Evolutionary conservation across 2,113 vertebrate species (phyloP).

Genomic region (Hippocampus comes): DNA sequence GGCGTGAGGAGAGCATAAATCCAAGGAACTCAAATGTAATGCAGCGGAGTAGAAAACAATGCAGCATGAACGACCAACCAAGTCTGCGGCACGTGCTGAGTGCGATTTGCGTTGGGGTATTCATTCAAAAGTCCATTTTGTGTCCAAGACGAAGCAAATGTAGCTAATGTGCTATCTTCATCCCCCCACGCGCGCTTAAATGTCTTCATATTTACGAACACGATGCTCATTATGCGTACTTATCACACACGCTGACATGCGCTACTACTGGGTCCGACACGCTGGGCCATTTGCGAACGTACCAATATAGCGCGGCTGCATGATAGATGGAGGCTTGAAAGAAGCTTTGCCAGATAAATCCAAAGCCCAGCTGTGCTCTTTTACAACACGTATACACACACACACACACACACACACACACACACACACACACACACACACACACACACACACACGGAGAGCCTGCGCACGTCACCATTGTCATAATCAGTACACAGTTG

Average conservation of each 20-base stretch:
- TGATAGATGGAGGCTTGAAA: constrained; percentile 59
- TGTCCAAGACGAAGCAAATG: constrained; percentile 22
- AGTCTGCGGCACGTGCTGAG: too few species aligned
- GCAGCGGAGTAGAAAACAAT: neutral
- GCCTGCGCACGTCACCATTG: constrained; percentile 11
- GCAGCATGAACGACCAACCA: too few species aligned
- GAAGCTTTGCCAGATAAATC: constrained; percentile 70
- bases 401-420: constrained; percentile 8
- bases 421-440: too few species aligned
- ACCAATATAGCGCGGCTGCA: constrained; percentile 37
- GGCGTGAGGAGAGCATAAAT: too few species aligned
- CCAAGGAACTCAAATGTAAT: neutral
- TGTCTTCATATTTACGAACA: constrained; percentile 24
- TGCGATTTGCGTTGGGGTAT: too few species aligned
- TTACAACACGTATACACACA: constrained; percentile 31
- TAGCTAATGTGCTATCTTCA: constrained; percentile 37
- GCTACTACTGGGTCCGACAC: neutral
- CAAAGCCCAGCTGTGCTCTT: constrained; percentile 68
- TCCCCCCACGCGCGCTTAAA: constrained; percentile 12
- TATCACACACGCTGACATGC: constrained; percentile 8
- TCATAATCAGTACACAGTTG: constrained; percentile 19
- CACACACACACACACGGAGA: neutral
- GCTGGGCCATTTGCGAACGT: constrained; percentile 20
- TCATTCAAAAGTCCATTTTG: too few species aligned
- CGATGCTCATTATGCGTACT: constrained; percentile 24